phyloP scores from a whole-genome alignment of 2,888 invertebrate species.

The Pandemis cinnamomeana region DNA sequence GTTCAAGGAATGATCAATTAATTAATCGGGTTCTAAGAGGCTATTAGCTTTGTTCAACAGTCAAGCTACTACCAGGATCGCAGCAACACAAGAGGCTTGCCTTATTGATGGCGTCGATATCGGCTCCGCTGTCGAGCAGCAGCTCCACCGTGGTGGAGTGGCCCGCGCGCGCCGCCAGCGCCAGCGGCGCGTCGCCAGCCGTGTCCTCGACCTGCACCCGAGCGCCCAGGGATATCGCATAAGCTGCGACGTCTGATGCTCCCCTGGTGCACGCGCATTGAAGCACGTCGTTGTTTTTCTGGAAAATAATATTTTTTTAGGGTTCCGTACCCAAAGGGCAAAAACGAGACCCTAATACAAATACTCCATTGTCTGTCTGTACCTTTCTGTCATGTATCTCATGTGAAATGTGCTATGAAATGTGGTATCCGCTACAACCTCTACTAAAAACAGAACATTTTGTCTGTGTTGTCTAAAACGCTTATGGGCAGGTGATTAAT shows the following conservation, averaged over 20 bases:
- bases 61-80: neutral
- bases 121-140: slow-evolving; percentile 87
- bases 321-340: neutral
- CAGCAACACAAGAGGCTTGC: slow-evolving; percentile 65
- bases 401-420: no score
- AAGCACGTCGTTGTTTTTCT: slow-evolving; percentile 89
- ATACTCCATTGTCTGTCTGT: no score
- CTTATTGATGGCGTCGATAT: slow-evolving; percentile 88
- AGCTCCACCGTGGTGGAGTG: slow-evolving; percentile 87
- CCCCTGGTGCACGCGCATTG: slow-evolving; percentile 91
- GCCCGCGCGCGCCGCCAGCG: slow-evolving; percentile 90
- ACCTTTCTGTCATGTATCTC: no score
- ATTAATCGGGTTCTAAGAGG: no score
- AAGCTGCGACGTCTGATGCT: slow-evolving; percentile 77
- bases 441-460: no score
- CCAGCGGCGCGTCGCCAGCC: slow-evolving; percentile 89
- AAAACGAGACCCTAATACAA: no score
- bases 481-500: no score
- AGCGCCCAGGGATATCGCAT: slow-evolving; percentile 86
- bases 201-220: slow-evolving; percentile 87
- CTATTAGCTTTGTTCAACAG: no score
- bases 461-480: no score
- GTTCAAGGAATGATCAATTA: no score
- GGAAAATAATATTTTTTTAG: slow-evolving; percentile 41
- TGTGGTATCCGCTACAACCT: no score